phyloP scores from a whole-genome alignment of 2,797 vertebrate genomes.

The Lycodopsis pacificus region DNA sequence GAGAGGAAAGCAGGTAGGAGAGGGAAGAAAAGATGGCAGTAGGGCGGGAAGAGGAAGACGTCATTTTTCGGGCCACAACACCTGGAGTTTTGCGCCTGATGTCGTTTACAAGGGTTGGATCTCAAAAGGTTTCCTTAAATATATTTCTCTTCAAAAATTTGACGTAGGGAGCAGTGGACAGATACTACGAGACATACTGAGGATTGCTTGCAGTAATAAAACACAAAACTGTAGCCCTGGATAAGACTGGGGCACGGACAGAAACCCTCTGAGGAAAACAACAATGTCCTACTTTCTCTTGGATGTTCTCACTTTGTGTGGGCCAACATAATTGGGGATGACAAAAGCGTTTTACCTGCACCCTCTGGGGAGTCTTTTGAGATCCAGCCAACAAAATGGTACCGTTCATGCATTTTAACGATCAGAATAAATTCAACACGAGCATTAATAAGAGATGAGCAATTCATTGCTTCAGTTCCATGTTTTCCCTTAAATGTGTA shows the following conservation, averaged over 20 bases:
- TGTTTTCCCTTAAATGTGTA: constrained; percentile 14
- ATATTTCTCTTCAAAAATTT: neutral
- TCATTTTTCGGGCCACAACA: neutral
- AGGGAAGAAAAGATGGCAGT: neutral
- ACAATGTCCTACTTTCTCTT: constrained; percentile 28
- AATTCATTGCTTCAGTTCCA: constrained; percentile 1
- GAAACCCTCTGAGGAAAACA: constrained; percentile 34
- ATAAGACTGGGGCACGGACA: constrained; percentile 11
- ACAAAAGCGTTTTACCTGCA: constrained; percentile 27
- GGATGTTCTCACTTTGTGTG: constrained; percentile 35
- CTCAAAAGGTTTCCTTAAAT: constrained; percentile 49
- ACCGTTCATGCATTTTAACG: constrained; percentile 43
- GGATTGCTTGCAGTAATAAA: constrained; percentile 19
- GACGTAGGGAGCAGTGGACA: neutral
- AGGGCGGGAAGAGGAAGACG: neutral
- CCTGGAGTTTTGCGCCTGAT: constrained; percentile 2
- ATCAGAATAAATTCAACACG: constrained; percentile 33
- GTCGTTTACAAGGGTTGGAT: constrained; percentile 33
- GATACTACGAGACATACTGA: neutral
- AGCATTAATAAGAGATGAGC: constrained; percentile 8
- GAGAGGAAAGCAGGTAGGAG: neutral
- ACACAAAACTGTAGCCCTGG: constrained; percentile 2
- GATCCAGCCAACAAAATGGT: constrained; percentile 55
- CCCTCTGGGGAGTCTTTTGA: constrained; percentile 47
- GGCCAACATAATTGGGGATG: constrained; percentile 19